Percentiles rank a stretch among this genome's conserved stretches.
These are phyloP conservation scores for Meandrina meandrites DNA, from an alignment of 92 coral and sea anemone genomes.

Conservation along the genomic window DNA sequence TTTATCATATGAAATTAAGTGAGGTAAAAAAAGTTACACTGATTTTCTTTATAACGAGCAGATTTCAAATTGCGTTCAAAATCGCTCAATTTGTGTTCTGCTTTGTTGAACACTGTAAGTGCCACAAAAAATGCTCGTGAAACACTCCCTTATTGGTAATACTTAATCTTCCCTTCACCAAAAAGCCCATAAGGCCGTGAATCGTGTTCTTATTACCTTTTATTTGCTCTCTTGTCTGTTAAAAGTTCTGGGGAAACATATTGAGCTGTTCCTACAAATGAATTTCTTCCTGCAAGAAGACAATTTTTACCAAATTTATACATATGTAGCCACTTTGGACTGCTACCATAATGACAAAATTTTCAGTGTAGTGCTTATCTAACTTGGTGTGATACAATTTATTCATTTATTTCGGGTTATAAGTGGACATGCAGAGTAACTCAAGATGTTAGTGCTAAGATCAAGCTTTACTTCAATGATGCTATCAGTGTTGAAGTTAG, in stretches of 20 bases:
- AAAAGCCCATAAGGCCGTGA: no score
- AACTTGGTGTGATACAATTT: no score
- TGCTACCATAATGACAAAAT: no score
- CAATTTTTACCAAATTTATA: neutral
- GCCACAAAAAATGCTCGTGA: neutral
- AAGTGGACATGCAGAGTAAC: no score
- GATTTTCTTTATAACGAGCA: neutral
- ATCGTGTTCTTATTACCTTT: slow-evolving; percentile 60
- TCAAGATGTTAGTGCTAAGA: no score
- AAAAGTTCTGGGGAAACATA: slow-evolving; percentile 99
- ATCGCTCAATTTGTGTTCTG: neutral
- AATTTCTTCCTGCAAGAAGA: slow-evolving; percentile 82
- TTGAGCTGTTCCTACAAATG: slow-evolving; percentile 99
- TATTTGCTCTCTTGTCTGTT: slow-evolving; percentile 89
- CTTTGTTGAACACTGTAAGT: neutral
- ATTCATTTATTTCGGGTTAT: no score
- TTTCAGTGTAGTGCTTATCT: no score
- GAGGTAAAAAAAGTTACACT: neutral
- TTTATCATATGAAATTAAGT: neutral
- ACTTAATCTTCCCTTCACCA: no score
- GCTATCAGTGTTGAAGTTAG: neutral
- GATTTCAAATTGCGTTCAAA: neutral
- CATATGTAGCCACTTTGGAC: neutral
- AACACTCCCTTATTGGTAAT: no score
- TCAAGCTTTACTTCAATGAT: no score